Base-by-base conservation (phyloP, 2,113 vertebrate species). In the Typhlomys cinereus region DNA sequence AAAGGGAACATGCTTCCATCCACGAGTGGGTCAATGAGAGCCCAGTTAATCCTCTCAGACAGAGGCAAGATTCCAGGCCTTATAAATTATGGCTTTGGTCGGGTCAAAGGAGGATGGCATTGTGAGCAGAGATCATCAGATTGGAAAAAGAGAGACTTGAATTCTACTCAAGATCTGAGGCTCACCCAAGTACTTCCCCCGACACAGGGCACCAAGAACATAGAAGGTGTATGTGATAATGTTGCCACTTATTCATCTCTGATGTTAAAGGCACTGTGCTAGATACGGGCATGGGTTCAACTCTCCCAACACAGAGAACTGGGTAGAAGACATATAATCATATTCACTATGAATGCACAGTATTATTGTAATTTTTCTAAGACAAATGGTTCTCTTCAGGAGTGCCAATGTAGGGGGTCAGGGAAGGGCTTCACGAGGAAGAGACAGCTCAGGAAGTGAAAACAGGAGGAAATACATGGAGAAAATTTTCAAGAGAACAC, bases 41-140 rank as follows among this genome's bases (percentile, higher is more conserved):
- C 88, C 95, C 95, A 86, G 90, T 93, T 97, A 97, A 97, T 97
- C 92, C 88, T 95, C 95, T 96, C 96, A 92, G 84, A 86, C 92
- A 89, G 88, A 97, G 87, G 95, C 88, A 94, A 93, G 67, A 74
- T 97, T 96, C 95, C 94, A 66, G 85, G 46, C 20, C 74, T 5
- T 50, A 69, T 82, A 61, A 82, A 85, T 29, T 66, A 97, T 91
- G 95, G 85, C 95, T 95, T 82, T 94, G 93, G 64, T 95, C 89
- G 48, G 36, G 12, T 61, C 8, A 25, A 41, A 41, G 46, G 50
- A 13, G 39, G 48, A 13, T 10, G 21, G 25, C 2, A 11, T 8
- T 9, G 4, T 44, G 64, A 73, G 12, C 36, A 62, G 21, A 62
- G 59, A 83, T 41, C n/a, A 74, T 61, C 71, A 52, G n/a, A 69